Evolutionary conservation across 2,888 invertebrate genomes (phyloP).

Genomic region (Campaea margaritaria): DNA sequence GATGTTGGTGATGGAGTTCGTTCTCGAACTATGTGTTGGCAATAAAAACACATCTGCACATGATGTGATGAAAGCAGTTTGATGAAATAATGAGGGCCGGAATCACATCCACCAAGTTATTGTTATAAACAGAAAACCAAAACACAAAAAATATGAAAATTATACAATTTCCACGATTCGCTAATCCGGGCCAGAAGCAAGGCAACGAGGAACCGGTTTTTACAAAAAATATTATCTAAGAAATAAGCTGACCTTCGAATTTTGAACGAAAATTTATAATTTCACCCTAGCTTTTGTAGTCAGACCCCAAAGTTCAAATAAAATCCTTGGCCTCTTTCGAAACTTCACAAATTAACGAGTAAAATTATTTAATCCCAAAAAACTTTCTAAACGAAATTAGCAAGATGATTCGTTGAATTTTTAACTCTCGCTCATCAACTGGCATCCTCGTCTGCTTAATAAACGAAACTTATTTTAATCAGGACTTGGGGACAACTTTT

Average conservation of each 20-base stretch:
- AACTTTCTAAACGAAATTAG: constrained; percentile 11
- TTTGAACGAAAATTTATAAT: neutral
- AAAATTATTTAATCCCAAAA: constrained; percentile 12
- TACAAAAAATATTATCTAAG: too few relatives aligned
- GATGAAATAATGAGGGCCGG: too few relatives aligned
- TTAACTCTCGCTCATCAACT: constrained; percentile 32
- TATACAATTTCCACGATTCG: too few relatives aligned
- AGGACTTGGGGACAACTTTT: constrained; percentile 40
- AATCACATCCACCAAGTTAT: too few relatives aligned
- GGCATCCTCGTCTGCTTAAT: constrained; percentile 37
- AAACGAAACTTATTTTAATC: constrained; percentile 46
- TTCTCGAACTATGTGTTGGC: too few relatives aligned
- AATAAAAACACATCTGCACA: too few relatives aligned
- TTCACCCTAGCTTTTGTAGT: neutral
- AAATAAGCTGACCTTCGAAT: neutral
- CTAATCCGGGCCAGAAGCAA: too few relatives aligned
- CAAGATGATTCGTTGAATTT: constrained; percentile 29
- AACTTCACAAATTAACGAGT: constrained; percentile 14
- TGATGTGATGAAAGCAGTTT: too few relatives aligned
- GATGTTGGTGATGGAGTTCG: too few relatives aligned
- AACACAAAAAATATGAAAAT: too few relatives aligned
- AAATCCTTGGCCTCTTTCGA: constrained; percentile 6
- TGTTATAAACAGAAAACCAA: too few relatives aligned
- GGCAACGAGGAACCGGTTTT: too few relatives aligned
- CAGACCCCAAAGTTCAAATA: neutral